Base-by-base conservation (phyloP, 2,113 vertebrate genomes). In the Nerophis ophidion region DNA sequence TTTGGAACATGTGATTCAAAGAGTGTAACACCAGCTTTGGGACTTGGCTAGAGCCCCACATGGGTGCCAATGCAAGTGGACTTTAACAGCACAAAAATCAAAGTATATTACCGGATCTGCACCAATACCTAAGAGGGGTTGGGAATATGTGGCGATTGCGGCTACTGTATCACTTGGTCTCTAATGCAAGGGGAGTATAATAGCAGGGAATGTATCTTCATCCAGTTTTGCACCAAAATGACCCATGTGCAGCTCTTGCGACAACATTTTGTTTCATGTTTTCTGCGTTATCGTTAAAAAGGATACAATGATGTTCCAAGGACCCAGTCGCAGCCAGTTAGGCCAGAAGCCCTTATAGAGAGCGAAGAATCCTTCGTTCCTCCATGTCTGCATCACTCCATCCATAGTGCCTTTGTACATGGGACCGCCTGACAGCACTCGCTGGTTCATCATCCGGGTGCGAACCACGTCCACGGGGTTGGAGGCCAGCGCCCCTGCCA, bases 261-360 rank as follows among this genome's bases (percentile, higher is more conserved):
- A 34, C 12, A 12, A 52, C 13, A 6, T 6, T 52, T 19, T 52
- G 50, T 35, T 26, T 26, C 1, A 26, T 26, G 2, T 26, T 26
- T 26, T 26, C 26, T 26, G 26, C 4, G 26, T 6, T 1, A 53
- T 10, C 48, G 16, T 11, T 40, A 17, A 8, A 38, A 38, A 98
- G 94, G 96, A 98, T 98, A 98, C 94, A 0, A 98, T 98, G 88
- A 98, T 98, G 87, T 98, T 98, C 96, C 96, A 98, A 7, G 96
- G 96, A 3, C 96, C 96, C 1, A 98, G 91, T 53, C 96, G 90
- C 63, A 98, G 93, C 96, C 96, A 98, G 86, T 98, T 98, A 13
- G 96, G 95, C 95, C 93, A 98, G 88, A 98, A 97, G 16, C 96
- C 96, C 82, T 97, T 98, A 77, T 98, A 98, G 72, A 98, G 93